Evolutionary conservation across 2,797 vertebrate species (phyloP).

Genomic region (Gouania willdenowi): DNA sequence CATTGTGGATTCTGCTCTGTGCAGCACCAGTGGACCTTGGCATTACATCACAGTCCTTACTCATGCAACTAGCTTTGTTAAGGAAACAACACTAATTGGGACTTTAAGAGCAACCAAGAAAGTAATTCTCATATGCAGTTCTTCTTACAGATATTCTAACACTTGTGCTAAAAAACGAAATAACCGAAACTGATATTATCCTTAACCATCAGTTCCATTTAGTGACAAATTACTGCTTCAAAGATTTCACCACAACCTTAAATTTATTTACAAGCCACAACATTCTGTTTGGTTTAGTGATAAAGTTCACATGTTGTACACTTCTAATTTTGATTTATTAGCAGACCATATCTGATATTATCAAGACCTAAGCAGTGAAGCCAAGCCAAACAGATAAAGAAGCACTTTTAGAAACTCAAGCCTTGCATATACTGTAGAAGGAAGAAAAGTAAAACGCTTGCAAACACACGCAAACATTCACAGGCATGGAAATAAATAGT

Average conservation of each 20-base stretch:
- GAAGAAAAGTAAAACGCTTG: conserved; percentile 8
- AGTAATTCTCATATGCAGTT: conserved; percentile 22
- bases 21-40: conserved; percentile 24
- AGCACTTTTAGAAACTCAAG: conserved; percentile 29
- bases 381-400: conserved; percentile 38
- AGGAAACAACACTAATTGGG: conserved; percentile 15
- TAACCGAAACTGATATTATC: too few species aligned
- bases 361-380: conserved; percentile 33
- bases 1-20: conserved; percentile 13
- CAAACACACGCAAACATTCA: conserved; percentile 28
- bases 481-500: conserved; percentile 12
- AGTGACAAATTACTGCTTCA: too few species aligned
- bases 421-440: conserved; percentile 11
- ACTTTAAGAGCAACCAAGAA: conserved; percentile 3
- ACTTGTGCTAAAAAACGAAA: too few species aligned
- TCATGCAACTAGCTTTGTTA: conserved; percentile 33
- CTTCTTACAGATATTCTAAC: too few species aligned
- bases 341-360: conserved; percentile 38
- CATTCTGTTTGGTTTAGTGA: conserved; percentile 49
- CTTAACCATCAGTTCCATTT: too few species aligned
- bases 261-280: conserved; percentile 25
- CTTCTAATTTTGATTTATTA: conserved; percentile 47
- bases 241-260: conserved; percentile 27
- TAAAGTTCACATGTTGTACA: conserved; percentile 28
- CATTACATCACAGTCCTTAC: conserved; percentile 50